Percentiles rank a stretch among this genome's conserved stretches.
phyloP scores from a whole-genome alignment of 1,140 invertebrate genomes.

The Drosophila chauvacae region DNA sequence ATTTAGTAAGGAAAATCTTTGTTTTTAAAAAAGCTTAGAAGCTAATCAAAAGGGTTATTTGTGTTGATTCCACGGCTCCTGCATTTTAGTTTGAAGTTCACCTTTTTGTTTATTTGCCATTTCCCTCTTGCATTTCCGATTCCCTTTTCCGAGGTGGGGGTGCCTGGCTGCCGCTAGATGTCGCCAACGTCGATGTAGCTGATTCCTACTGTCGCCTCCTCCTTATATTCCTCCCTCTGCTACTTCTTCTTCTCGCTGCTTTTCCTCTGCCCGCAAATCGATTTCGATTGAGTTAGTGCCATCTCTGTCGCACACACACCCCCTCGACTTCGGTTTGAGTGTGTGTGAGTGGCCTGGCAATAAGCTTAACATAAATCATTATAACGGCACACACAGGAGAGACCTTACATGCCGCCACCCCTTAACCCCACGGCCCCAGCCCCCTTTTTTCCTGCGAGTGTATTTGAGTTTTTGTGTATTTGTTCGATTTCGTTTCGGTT shows the following conservation, averaged over 20 bases:
- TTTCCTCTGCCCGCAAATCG: conserved; percentile 49
- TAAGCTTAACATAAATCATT: conserved; percentile 80
- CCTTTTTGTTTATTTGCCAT: conserved; percentile 34
- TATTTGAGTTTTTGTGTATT: conserved; percentile 30
- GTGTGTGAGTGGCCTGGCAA: conserved; percentile 48
- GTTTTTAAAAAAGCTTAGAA: neutral
- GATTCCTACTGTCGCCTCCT: conserved; percentile 1
- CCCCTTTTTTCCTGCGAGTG: conserved; percentile 3
- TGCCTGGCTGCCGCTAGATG: conserved; percentile 14
- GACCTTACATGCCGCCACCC: conserved; percentile 17
- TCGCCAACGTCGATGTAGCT: conserved; percentile 11
- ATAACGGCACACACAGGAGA: conserved; percentile 65
- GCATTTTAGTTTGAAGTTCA: conserved; percentile 16
- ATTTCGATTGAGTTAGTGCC: conserved; percentile 44
- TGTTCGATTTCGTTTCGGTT: conserved; percentile 38
- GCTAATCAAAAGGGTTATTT: conserved; percentile 6
- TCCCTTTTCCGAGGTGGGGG: conserved; percentile 8
- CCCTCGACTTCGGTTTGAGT: conserved; percentile 23
- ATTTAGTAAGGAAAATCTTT: neutral
- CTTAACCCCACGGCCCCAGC: neutral
- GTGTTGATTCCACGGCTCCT: conserved; percentile 1
- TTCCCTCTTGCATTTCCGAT: conserved; percentile 43
- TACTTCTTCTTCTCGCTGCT: conserved; percentile 18
- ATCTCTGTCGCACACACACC: conserved; percentile 33
- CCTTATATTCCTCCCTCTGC: conserved; percentile 8